A percentile compares a stretch with the other conserved stretches of the same genome.
Conservation (phyloP, 2,888 invertebrate species). For the Rutpela maculata region DNA sequence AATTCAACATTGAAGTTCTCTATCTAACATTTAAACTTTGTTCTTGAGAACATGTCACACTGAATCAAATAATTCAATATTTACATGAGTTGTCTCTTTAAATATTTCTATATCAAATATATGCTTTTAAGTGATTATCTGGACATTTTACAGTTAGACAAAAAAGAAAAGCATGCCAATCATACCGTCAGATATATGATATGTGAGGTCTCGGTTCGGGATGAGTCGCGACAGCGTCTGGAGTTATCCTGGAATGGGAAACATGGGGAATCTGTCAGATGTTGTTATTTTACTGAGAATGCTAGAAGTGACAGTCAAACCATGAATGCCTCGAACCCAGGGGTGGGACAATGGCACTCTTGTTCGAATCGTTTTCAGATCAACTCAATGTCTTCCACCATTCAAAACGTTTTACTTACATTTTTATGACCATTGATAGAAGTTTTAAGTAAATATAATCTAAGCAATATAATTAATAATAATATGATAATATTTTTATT, state of each 20-base stretch:
- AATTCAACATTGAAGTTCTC: no score
- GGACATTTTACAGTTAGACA: conserved; percentile 52
- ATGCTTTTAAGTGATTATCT: conserved; percentile 47
- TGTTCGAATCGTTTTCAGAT: conserved; percentile 56
- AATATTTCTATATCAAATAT: conserved; percentile 7
- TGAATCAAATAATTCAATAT: not conserved
- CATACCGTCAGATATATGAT: conserved; percentile 69
- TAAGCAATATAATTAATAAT: no score
- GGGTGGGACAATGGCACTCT: conserved; percentile 61
- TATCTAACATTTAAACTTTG: not conserved
- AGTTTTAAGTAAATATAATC: not conserved
- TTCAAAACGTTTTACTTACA: conserved; percentile 21
- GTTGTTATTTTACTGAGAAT: conserved; percentile 69
- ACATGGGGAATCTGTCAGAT: conserved; percentile 72
- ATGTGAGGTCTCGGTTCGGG: conserved; percentile 68
- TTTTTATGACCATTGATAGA: not conserved
- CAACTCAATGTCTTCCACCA: conserved; percentile 33
- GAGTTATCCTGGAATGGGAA: conserved; percentile 70
- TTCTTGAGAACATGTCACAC: not conserved
- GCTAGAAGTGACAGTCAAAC: conserved; percentile 70
- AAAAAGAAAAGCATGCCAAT: conserved; percentile 67
- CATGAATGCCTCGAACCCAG: conserved; percentile 63
- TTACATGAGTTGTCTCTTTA: conserved; percentile 2
- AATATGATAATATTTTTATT: no score
- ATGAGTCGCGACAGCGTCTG: conserved; percentile 74